Conservation (phyloP, 2,888 invertebrate species). For the Drosophila fungiperda region DNA sequence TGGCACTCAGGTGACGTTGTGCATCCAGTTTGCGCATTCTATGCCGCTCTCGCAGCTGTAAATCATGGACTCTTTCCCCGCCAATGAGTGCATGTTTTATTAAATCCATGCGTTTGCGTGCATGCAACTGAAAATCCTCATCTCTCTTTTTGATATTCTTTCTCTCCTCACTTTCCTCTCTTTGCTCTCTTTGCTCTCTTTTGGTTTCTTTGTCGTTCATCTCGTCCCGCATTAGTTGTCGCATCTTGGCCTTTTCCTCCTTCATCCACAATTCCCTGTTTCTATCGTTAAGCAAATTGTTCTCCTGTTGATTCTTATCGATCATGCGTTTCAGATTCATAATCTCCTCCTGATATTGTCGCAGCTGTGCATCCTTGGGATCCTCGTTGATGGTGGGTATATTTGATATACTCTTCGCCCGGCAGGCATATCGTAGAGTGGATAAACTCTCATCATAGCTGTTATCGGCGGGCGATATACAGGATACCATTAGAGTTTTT, state of each 20-base stretch:
- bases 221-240: slow-evolving; percentile 81
- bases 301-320: slow-evolving; percentile 52
- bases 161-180: neutral
- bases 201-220: slow-evolving; percentile 58
- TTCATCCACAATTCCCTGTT: slow-evolving; percentile 77
- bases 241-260: slow-evolving; percentile 85
- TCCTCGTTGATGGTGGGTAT: slow-evolving; percentile 94
- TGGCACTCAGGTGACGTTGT: slow-evolving; percentile 87
- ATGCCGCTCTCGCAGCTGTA: slow-evolving; percentile 89
- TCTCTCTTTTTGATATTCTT: slow-evolving; percentile 12
- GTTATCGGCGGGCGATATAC: slow-evolving; percentile 92
- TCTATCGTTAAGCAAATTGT: slow-evolving; percentile 2
- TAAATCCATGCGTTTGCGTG: slow-evolving; percentile 86
- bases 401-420: slow-evolving; percentile 95
- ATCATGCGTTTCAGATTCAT: slow-evolving; percentile 86
- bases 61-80: slow-evolving; percentile 91
- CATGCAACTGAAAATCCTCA: slow-evolving; percentile 76
- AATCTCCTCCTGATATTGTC: slow-evolving; percentile 94
- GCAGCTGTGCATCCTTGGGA: slow-evolving; percentile 94
- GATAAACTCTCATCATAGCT: slow-evolving; percentile 94
- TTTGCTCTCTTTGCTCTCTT: neutral
- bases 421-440: slow-evolving; percentile 92
- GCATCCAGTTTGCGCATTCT: slow-evolving; percentile 89
- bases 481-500: slow-evolving; percentile 95
- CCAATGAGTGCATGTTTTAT: slow-evolving; percentile 92